Base-by-base conservation (phyloP, 2,113 vertebrate species). In the Rhinopomastus cyanomelas region DNA sequence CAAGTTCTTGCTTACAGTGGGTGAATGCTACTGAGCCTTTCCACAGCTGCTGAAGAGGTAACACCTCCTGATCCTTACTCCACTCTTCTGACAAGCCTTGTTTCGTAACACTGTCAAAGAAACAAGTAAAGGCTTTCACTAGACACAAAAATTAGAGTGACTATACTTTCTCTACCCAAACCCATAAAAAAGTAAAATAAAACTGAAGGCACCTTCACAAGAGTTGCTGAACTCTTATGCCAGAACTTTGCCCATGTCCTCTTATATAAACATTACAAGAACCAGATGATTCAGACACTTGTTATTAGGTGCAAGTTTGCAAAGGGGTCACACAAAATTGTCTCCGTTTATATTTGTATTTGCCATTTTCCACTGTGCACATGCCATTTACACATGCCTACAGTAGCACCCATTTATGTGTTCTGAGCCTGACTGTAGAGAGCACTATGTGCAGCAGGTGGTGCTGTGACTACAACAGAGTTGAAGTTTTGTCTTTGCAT, bases 381-480 rank as follows among this genome's bases (percentile, higher is more conserved):
- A 10, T 15, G 30, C 53, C 75, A 37, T 5, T 10, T 6, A 4
- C 26, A 49, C 27, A n/a, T 20, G 23, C 8, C n/a, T 21, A 22
- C 0, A 3, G 62, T 61, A 81, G 34, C 53, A 60, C 5, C 8
- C 11, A 9, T 3, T 14, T 21, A 11, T 3, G 1, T 3, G 2
- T 0, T 1, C 8, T 3, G n/a, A 30, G 22, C 56, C 12, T 52
- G 51, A 26, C 51, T 27, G 44, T 7, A 46, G 44, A 46, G 44
- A 46, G 44, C 44, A n/a, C n/a, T n/a, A n/a, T n/a, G n/a, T n/a
- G n/a, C n/a, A n/a, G n/a, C n/a, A n/a, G n/a, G 13, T 27, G 27
- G 5, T n/a, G 37, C 18, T 60, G 34, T 42, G 56, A 39, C 56
- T 53, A 18, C 16, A 15, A 21, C 10, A 11, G 53, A 26, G 1